These are phyloP conservation scores for Danionella cerebrum DNA, from an alignment of 2,113 vertebrate species.

Conservation along the genomic window DNA sequence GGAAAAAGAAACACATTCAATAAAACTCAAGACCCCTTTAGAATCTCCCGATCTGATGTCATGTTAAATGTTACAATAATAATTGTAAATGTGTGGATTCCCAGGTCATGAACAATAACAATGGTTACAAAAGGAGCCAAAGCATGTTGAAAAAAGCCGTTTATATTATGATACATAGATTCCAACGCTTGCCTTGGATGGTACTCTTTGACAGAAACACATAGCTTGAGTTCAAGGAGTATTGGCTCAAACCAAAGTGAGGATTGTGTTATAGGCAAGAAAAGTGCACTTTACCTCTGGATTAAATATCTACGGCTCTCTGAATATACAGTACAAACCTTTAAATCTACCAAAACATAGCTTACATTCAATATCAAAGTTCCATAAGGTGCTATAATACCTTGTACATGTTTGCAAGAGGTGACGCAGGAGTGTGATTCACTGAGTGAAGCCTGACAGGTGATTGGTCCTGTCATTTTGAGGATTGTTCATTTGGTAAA, in stretches of 20 bases:
- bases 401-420: constrained; percentile 39
- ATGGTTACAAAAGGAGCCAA: background rate
- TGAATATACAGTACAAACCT: constrained; percentile 56
- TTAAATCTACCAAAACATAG: constrained; percentile 60
- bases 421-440: constrained; percentile 41
- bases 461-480: background rate
- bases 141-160: background rate
- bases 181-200: background rate
- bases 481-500: background rate
- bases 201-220: constrained; percentile 36
- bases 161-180: background rate
- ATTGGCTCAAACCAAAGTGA: constrained; percentile 27
- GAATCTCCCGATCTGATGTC: background rate
- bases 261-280: constrained; percentile 44
- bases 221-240: constrained; percentile 36
- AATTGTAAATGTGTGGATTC: background rate
- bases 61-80: background rate
- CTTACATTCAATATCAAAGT: constrained; percentile 63
- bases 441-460: background rate
- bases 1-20: constrained; percentile 30
- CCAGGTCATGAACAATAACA: background rate
- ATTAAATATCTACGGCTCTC: constrained; percentile 51
- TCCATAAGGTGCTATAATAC: constrained; percentile 79
- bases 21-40: background rate
- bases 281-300: constrained; percentile 71